Evolutionary conservation across 2,888 invertebrate genomes (phyloP).

Genomic region (Ophion ventricosus): DNA sequence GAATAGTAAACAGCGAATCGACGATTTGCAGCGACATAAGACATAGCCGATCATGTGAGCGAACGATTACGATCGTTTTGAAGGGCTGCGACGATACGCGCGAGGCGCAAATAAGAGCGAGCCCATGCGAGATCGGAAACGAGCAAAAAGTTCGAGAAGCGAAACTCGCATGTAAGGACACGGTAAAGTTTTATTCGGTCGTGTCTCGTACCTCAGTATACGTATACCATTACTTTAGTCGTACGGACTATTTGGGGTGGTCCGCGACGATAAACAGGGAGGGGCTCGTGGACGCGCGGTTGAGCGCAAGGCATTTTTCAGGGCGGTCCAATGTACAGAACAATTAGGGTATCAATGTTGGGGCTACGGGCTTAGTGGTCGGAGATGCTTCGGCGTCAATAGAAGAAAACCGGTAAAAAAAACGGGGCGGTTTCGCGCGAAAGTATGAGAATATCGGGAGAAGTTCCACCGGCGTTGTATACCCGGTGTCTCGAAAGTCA

Average conservation of each 20-base stretch:
- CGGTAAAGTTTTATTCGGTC: too few relatives aligned
- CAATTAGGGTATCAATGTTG: constrained; percentile 4
- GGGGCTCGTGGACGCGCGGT: neutral
- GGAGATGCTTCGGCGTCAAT: neutral
- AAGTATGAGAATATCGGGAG: neutral
- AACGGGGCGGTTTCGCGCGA: neutral
- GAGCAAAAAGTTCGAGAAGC: neutral
- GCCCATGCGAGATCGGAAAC: too few relatives aligned
- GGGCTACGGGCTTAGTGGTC: neutral
- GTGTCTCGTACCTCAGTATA: too few relatives aligned
- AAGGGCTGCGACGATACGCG: constrained; percentile 5
- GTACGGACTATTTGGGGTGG: neutral
- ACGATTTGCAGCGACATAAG: constrained; percentile 1
- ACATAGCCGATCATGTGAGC: constrained; percentile 12
- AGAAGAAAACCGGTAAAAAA: neutral
- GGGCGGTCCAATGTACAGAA: neutral
- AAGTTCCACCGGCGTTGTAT: neutral
- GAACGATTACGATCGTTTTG: constrained; percentile 43
- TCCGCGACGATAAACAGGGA: neutral
- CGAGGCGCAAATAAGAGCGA: constrained; percentile 17
- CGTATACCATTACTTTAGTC: neutral
- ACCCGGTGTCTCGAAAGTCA: neutral
- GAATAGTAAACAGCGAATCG: constrained; percentile 58
- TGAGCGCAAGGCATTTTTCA: neutral
- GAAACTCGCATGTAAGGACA: neutral